These are phyloP conservation scores for Slavum lentiscoides DNA, from an alignment of 2,888 invertebrate species.

Conservation along the genomic window DNA sequence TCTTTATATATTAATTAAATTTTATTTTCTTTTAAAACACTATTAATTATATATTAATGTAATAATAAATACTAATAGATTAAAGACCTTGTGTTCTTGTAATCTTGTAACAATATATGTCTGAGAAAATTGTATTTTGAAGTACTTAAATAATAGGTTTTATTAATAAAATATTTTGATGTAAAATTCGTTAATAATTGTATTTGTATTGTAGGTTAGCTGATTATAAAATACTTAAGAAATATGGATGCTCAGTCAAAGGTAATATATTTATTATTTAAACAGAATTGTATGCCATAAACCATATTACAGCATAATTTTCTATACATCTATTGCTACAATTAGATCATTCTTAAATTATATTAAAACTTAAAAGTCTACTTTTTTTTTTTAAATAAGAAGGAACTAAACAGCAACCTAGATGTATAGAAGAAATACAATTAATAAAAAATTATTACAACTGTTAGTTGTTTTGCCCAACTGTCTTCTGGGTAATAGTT, in stretches of 20 bases:
- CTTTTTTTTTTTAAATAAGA: background rate
- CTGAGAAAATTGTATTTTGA: no score
- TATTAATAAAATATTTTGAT: background rate
- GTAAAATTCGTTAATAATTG: background rate
- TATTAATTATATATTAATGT: no score
- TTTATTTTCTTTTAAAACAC: no score
- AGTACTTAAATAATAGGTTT: background rate
- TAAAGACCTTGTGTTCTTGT: no score
- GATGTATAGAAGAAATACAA: no score
- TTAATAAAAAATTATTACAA: no score
- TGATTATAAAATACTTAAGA: background rate
- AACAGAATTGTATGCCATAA: background rate
- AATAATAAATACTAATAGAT: no score
- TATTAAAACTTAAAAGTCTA: background rate
- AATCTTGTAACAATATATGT: no score
- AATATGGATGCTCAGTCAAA: background rate
- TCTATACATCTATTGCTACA: no score
- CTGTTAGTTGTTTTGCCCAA: no score
- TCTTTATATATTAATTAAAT: no score
- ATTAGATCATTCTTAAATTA: background rate
- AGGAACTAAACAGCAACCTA: background rate
- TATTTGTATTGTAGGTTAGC: slow-evolving; percentile 9
- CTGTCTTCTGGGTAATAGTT: no score
- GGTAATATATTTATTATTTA: slow-evolving; percentile 12
- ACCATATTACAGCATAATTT: background rate